phyloP scores from a whole-genome alignment of 2,888 invertebrate species.

The Lumbricus terrestris region DNA sequence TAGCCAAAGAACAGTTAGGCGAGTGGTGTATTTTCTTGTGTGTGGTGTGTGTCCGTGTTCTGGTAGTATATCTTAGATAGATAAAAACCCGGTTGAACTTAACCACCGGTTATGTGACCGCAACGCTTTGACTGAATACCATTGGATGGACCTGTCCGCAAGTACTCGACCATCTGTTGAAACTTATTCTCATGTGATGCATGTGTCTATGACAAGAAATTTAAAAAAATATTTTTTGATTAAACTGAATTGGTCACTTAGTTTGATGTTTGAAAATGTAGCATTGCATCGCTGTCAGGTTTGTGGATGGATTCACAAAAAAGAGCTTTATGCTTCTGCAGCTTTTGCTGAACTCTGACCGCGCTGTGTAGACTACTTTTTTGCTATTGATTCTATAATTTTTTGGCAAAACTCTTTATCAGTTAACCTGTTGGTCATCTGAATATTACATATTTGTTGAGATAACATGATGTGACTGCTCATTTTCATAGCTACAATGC shows the following conservation, averaged over 20 bases:
- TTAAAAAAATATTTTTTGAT: neutral
- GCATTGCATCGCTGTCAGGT: neutral
- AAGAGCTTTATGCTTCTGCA: neutral
- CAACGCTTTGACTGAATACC: too few relatives aligned
- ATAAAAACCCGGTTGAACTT: too few relatives aligned
- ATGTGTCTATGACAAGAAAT: neutral
- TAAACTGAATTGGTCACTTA: neutral
- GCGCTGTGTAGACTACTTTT: neutral
- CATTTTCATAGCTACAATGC: neutral
- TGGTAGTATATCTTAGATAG: neutral
- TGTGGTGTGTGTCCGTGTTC: too few relatives aligned
- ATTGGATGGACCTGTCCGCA: neutral
- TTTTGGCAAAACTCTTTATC: neutral
- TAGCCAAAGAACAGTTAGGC: too few relatives aligned
- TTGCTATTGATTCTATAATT: neutral
- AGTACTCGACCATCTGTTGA: neutral
- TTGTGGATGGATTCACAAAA: neutral
- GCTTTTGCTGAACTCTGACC: neutral
- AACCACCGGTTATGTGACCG: too few relatives aligned
- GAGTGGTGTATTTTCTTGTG: too few relatives aligned
- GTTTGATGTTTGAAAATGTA: neutral
- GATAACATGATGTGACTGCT: neutral
- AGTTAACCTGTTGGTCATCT: neutral
- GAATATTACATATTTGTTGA: neutral
- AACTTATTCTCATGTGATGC: neutral